Evolutionary conservation across 2,797 vertebrate genomes (phyloP).

Genomic region (Ptychobarbus kaznakovi): DNA sequence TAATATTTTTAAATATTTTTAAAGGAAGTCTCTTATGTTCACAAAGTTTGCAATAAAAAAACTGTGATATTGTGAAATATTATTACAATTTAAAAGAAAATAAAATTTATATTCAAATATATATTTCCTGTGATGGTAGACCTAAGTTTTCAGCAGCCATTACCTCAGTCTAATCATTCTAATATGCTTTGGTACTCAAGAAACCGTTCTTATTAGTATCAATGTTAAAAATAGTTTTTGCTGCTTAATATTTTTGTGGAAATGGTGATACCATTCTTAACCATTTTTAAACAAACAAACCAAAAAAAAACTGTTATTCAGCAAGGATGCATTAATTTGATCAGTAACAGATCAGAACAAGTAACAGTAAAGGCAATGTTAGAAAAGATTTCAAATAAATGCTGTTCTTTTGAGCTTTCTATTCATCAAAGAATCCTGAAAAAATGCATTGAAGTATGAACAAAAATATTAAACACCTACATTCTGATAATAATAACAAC

Average conservation of each 20-base stretch:
- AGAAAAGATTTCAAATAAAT: background rate
- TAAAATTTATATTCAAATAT: background rate
- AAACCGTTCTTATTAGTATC: background rate
- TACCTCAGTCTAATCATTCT: background rate
- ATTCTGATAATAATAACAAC: background rate
- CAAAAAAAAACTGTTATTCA: background rate
- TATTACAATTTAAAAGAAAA: background rate
- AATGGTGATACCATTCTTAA: background rate
- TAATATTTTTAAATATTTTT: background rate
- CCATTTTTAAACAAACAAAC: background rate
- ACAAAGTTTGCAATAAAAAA: background rate
- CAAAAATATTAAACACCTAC: background rate
- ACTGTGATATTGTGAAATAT: background rate
- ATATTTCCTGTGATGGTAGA: background rate
- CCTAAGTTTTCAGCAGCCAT: background rate
- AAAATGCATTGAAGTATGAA: background rate
- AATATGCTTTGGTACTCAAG: background rate
- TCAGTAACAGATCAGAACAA: background rate
- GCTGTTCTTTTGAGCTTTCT: background rate
- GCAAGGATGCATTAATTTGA: background rate
- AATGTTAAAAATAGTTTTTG: background rate
- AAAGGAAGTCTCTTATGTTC: background rate
- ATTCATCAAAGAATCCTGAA: background rate
- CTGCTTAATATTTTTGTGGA: background rate
- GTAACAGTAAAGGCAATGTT: background rate